Evolutionary conservation across 2,888 invertebrate genomes (phyloP).

Genomic region (Scelioninae gen. 1): DNA sequence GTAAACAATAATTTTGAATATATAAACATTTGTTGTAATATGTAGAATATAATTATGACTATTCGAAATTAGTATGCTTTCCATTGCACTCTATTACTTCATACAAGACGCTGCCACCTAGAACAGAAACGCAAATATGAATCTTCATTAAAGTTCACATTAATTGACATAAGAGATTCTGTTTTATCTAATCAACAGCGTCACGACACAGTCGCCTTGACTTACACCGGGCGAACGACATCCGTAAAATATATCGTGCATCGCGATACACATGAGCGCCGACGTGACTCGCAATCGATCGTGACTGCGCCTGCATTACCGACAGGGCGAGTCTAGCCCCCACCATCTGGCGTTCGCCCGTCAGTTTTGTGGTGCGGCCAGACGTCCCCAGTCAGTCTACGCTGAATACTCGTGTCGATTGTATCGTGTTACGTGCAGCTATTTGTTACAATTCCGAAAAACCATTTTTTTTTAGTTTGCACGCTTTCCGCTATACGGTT

Average conservation of each 20-base stretch:
- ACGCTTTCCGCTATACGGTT: not conserved
- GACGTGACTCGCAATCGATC: conserved; percentile 41
- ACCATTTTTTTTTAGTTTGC: not conserved
- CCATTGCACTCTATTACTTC: no score
- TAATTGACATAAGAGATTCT: no score
- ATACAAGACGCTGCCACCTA: no score
- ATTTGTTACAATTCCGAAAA: not conserved
- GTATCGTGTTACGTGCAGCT: conserved; percentile 13
- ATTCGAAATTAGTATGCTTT: no score
- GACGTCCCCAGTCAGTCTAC: conserved; percentile 55
- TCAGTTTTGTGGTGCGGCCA: conserved; percentile 33
- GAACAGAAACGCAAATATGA: no score
- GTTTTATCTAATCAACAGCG: no score
- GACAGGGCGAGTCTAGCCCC: conserved; percentile 19
- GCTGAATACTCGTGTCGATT: conserved; percentile 27
- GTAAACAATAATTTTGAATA: no score
- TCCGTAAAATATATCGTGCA: conserved; percentile 32
- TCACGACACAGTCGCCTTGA: not conserved
- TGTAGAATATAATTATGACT: no score
- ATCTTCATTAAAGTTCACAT: no score
- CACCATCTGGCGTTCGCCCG: conserved; percentile 6
- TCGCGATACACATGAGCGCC: conserved; percentile 32
- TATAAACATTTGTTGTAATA: no score
- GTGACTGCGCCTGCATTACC: conserved; percentile 44
- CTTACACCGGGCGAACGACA: conserved; percentile 13